Percentiles rank a stretch among this genome's conserved stretches.
These are phyloP conservation scores for Remorina albescens DNA, from an alignment of 2,797 vertebrate genomes.

Conservation along the genomic window DNA sequence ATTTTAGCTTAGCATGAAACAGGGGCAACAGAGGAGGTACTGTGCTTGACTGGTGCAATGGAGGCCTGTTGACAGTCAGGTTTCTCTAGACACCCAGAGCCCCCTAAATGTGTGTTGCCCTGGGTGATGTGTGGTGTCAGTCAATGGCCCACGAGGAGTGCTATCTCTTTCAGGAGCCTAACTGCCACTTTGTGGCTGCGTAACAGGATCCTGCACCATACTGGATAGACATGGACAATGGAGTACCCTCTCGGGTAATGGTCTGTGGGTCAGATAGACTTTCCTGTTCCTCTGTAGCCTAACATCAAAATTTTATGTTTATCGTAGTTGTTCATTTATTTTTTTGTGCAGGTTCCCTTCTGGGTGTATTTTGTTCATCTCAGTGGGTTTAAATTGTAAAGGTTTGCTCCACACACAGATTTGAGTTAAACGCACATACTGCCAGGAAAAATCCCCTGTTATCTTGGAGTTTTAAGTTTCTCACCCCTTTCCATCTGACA, in stretches of 20 bases:
- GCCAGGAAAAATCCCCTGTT: not conserved
- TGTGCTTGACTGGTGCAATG: slow-evolving; percentile 18
- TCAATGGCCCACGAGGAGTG: slow-evolving; percentile 71
- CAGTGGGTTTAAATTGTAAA: not conserved
- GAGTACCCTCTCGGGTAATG: slow-evolving; percentile 78
- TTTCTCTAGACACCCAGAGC: slow-evolving; percentile 74
- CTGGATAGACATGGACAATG: slow-evolving; percentile 79
- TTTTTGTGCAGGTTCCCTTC: not conserved
- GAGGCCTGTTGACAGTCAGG: slow-evolving; percentile 62
- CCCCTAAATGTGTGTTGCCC: slow-evolving; percentile 76
- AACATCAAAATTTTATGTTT: slow-evolving; percentile 65
- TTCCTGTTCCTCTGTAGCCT: slow-evolving; percentile 61
- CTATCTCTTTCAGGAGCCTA: slow-evolving; percentile 83
- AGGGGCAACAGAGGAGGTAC: slow-evolving; percentile 45
- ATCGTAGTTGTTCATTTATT: slow-evolving; percentile 7
- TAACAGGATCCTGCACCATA: slow-evolving; percentile 80
- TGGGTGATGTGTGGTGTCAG: slow-evolving; percentile 73
- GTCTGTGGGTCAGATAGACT: slow-evolving; percentile 77
- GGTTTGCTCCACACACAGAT: not conserved
- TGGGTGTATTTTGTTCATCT: not conserved
- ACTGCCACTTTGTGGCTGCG: slow-evolving; percentile 80
- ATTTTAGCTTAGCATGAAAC: slow-evolving; percentile 33
- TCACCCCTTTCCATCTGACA: slow-evolving; percentile 14
- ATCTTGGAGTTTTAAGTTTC: slow-evolving; percentile 10
- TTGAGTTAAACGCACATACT: not conserved